A percentile compares a stretch with the other conserved stretches of the same genome.
These are phyloP conservation scores for Agonopterix arenella DNA, from an alignment of 2,888 invertebrate species.

Conservation along the genomic window DNA sequence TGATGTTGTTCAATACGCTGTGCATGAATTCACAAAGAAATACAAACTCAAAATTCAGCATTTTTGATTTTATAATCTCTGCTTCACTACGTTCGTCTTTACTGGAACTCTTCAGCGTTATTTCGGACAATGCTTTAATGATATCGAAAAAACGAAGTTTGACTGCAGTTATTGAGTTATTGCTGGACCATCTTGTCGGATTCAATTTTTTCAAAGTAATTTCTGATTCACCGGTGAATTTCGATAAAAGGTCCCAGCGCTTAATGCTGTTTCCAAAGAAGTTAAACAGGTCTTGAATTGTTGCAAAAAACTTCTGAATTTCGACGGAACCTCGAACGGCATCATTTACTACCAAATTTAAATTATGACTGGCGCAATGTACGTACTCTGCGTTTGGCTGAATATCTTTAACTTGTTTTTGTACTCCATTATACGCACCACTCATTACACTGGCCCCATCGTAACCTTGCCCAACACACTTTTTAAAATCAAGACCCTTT, in stretches of 20 bases:
- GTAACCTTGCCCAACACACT: conserved; percentile 18
- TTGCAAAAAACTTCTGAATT: conserved; percentile 13
- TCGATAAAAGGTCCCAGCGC: conserved; percentile 4
- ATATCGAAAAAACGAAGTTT: conserved; percentile 6
- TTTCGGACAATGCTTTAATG: conserved; percentile 13
- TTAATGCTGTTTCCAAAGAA: conserved; percentile 11
- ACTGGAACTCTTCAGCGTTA: conserved; percentile 13
- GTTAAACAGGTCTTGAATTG: conserved; percentile 10
- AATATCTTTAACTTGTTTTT: conserved; percentile 21
- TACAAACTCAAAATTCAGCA: conserved; percentile 13
- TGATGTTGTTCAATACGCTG: conserved; percentile 14
- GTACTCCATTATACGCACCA: conserved; percentile 17
- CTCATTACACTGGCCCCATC: conserved; percentile 23
- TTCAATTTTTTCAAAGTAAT: conserved; percentile 8
- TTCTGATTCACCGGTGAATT: conserved; percentile 5
- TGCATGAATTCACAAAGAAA: conserved; percentile 15
- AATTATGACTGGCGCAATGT: conserved; percentile 17
- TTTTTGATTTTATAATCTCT: conserved; percentile 13
- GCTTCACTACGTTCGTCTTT: conserved; percentile 16
- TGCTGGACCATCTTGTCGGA: conserved; percentile 12
- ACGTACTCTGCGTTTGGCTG: conserved; percentile 20
- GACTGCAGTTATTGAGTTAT: conserved; percentile 7
- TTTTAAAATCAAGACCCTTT: conserved; percentile 12
- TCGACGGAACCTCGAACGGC: conserved; percentile 9
- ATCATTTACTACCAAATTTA: conserved; percentile 17